These are phyloP conservation scores for Drosophila insularis DNA, from an alignment of 1,140 invertebrate species.

Conservation along the genomic window DNA sequence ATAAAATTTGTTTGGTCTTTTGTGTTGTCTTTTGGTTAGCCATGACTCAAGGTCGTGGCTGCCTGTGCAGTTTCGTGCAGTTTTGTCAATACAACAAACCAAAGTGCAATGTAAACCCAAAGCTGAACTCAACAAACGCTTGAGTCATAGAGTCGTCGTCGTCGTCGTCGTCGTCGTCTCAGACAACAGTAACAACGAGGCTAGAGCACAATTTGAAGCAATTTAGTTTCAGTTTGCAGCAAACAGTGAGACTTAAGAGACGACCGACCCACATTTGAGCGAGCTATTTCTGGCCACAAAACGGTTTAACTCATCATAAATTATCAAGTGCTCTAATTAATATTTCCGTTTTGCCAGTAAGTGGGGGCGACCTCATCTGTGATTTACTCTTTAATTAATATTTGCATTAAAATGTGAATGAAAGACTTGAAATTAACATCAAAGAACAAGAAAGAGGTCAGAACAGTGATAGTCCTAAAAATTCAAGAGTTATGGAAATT, in stretches of 20 bases:
- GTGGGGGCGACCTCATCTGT: conserved; percentile 16
- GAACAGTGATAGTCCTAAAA: too few relatives aligned
- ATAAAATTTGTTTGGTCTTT: conserved; percentile 32
- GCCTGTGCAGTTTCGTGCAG: conserved; percentile 39
- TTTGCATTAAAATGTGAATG: conserved; percentile 3
- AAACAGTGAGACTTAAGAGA: conserved; percentile 40
- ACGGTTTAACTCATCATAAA: conserved; percentile 22
- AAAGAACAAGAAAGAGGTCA: conserved; percentile 10
- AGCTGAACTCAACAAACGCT: conserved; percentile 19
- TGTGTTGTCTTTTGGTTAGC: conserved; percentile 47
- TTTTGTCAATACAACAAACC: conserved; percentile 75
- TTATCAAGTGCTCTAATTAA: conserved; percentile 68
- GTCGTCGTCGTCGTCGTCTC: too few relatives aligned
- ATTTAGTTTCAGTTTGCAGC: conserved; percentile 56
- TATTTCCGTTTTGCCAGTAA: conserved; percentile 59
- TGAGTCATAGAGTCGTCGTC: conserved; percentile 10
- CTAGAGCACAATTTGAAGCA: conserved; percentile 20
- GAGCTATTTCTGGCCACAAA: conserved; percentile 42
- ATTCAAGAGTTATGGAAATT: too few relatives aligned
- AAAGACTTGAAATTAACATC: conserved; percentile 1
- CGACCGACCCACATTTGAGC: conserved; percentile 49
- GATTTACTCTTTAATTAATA: conserved; percentile 62
- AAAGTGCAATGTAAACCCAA: conserved; percentile 40
- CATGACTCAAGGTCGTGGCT: conserved; percentile 59
- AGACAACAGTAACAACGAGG: neutral